phyloP scores from a whole-genome alignment of 1,140 invertebrate genomes.

The Calephelis nemesis region DNA sequence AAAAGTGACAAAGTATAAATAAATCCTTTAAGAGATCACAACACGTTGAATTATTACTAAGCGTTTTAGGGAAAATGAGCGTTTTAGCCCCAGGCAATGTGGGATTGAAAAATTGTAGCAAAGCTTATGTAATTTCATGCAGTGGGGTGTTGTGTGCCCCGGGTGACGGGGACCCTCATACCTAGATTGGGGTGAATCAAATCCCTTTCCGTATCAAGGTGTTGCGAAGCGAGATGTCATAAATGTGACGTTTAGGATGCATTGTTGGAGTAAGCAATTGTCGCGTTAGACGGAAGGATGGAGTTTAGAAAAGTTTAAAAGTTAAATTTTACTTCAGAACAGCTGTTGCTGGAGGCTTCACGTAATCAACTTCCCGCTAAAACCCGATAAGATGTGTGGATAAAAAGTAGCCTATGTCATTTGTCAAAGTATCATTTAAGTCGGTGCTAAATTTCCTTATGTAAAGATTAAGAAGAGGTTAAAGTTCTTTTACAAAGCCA shows the following conservation, averaged over 20 bases:
- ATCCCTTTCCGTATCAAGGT: conserved; percentile 4
- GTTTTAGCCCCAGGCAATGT: conserved; percentile 3
- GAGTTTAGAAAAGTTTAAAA: not conserved
- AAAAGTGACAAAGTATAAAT: not conserved
- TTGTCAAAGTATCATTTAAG: too few relatives aligned
- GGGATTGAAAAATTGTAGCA: conserved; percentile 14
- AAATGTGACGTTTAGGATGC: conserved; percentile 8
- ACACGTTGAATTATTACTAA: conserved; percentile 13
- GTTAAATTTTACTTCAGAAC: not conserved
- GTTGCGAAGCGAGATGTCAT: conserved; percentile 3
- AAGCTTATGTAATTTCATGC: conserved; percentile 15
- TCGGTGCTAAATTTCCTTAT: too few relatives aligned
- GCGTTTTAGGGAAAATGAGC: conserved; percentile 12
- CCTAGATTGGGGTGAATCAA: conserved; percentile 4
- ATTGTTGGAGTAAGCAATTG: conserved; percentile 9
- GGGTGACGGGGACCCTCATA: conserved; percentile 1
- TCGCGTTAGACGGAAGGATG: not conserved
- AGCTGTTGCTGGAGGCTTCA: too few relatives aligned
- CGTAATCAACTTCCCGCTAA: too few relatives aligned
- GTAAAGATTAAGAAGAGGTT: too few relatives aligned
- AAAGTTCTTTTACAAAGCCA: too few relatives aligned
- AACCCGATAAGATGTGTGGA: too few relatives aligned
- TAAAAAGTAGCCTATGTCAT: too few relatives aligned
- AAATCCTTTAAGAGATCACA: conserved; percentile 9
- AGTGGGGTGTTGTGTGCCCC: conserved; percentile 3